Percentiles rank a stretch among this genome's conserved stretches.
phyloP scores from a whole-genome alignment of 2,113 vertebrate genomes.

The Rhabdomys dilectus region DNA sequence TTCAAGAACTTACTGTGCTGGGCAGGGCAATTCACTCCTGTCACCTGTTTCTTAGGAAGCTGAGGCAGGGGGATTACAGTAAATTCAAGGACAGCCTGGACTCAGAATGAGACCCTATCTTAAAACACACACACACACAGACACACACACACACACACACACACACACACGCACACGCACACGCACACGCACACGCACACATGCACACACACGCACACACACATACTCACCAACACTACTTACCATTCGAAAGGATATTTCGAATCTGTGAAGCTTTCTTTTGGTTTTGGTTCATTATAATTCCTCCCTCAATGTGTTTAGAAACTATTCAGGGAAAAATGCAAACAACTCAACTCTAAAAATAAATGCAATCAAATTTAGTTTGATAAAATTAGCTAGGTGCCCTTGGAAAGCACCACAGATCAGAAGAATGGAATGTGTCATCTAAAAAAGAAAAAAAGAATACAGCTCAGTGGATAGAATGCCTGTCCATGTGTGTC shows the following conservation, averaged over 20 bases:
- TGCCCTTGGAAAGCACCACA: conserved; percentile 17
- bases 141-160: neutral
- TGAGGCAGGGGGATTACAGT: neutral
- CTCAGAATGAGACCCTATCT: neutral
- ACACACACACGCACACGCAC: neutral
- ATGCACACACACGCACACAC: no score
- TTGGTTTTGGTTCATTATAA: neutral
- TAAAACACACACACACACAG: neutral
- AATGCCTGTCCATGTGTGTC: neutral
- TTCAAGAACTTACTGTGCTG: neutral
- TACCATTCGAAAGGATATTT: neutral
- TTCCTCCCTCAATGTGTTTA: conserved; percentile 31
- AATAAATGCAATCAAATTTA: conserved; percentile 14
- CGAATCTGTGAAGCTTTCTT: neutral
- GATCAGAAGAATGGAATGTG: neutral
- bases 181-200: neutral
- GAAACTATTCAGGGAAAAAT: neutral
- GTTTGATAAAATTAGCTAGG: neutral
- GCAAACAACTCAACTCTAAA: neutral
- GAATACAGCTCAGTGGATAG: no score
- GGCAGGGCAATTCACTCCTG: neutral
- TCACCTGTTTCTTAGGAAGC: neutral
- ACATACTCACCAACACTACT: neutral
- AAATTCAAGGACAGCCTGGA: neutral
- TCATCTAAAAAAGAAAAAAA: neutral